Conservation (phyloP, 2,888 invertebrate genomes). For the Plusia festucae region DNA sequence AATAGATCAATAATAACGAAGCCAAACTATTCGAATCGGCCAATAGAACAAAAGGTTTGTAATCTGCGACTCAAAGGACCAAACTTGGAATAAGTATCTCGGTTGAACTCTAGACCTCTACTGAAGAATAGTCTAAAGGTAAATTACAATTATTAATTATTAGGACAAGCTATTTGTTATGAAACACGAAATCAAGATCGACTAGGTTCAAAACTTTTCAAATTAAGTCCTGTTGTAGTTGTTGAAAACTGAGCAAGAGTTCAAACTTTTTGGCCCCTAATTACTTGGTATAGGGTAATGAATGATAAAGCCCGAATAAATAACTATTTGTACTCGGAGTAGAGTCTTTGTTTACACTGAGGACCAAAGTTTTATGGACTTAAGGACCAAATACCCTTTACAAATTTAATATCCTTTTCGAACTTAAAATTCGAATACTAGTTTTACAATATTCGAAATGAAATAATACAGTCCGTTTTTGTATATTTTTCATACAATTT, state of each 20-base stretch:
- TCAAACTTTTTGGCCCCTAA: neutral
- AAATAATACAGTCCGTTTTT: no score
- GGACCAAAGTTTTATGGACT: neutral
- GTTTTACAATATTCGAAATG: no score
- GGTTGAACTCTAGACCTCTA: neutral
- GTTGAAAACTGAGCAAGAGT: neutral
- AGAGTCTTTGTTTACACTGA: neutral
- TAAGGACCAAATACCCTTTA: neutral
- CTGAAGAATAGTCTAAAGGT: neutral
- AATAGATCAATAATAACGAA: neutral
- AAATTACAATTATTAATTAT: neutral
- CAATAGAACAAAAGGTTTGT: neutral
- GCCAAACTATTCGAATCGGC: neutral
- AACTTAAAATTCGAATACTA: no score
- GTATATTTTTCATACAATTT: no score
- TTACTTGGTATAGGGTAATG: neutral
- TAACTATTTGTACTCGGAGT: neutral
- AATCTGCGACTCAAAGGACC: constrained; percentile 1
- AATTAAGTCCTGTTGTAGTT: neutral
- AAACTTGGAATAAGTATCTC: neutral
- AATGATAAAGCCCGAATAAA: neutral
- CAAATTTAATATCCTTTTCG: neutral
- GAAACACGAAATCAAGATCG: neutral
- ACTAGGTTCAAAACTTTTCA: neutral
- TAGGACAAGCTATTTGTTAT: neutral